Conservation (phyloP, 1,140 invertebrate genomes). For the Adelges cooleyi region DNA sequence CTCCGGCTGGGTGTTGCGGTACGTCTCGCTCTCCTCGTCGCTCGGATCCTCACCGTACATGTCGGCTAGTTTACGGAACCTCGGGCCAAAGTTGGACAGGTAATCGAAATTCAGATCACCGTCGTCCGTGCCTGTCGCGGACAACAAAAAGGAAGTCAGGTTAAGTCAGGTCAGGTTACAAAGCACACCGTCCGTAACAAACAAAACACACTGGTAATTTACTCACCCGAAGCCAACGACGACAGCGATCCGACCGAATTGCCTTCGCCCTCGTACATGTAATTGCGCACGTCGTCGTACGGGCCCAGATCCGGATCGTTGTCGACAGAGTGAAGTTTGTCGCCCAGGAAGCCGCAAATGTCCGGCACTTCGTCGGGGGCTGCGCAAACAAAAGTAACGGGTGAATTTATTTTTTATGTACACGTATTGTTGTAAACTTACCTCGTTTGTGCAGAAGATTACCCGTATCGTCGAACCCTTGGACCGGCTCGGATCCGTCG, state of each 20-base stretch:
- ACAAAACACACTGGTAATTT: neutral
- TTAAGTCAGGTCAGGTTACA: too few species aligned
- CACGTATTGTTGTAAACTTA: neutral
- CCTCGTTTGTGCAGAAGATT: constrained; percentile 2
- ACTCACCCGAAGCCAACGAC: constrained; percentile 76
- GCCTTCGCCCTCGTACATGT: constrained; percentile 91
- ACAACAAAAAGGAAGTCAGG: too few species aligned
- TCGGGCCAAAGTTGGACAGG: constrained; percentile 87
- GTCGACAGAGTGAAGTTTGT: constrained; percentile 78
- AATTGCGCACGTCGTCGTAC: constrained; percentile 89
- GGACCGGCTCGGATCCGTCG: constrained; percentile 41
- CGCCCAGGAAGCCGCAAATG: constrained; percentile 80
- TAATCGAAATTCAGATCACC: constrained; percentile 95
- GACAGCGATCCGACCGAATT: constrained; percentile 85
- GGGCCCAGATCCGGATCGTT: constrained; percentile 80
- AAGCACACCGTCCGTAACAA: neutral
- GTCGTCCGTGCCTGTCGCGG: constrained; percentile 65
- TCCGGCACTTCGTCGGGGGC: constrained; percentile 56
- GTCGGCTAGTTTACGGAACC: constrained; percentile 91
- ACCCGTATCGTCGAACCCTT: constrained; percentile 9
- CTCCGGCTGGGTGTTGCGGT: constrained; percentile 50
- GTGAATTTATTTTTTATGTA: neutral
- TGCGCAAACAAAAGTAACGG: constrained; percentile 33
- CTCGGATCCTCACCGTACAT: constrained; percentile 91
- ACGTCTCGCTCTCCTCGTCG: constrained; percentile 59